phyloP scores from a whole-genome alignment of 2,888 invertebrate genomes.

The Andrena praecox region DNA sequence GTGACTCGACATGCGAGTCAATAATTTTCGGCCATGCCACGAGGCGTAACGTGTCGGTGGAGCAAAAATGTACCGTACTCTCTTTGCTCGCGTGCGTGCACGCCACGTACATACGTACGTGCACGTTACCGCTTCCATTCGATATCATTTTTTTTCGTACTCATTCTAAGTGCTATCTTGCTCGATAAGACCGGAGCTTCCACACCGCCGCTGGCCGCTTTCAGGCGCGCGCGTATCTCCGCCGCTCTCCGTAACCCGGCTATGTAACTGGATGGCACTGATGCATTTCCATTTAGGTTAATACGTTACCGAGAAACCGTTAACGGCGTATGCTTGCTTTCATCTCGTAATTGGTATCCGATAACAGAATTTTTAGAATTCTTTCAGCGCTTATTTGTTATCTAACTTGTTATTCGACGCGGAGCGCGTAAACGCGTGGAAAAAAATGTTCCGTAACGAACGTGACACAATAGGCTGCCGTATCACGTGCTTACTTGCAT shows the following conservation, averaged over 20 bases:
- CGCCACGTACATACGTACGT: no score
- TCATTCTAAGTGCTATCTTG: constrained; percentile 30
- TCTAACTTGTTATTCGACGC: constrained; percentile 23
- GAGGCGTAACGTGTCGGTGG: constrained; percentile 12
- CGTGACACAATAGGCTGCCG: constrained; percentile 28
- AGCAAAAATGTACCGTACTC: constrained; percentile 9
- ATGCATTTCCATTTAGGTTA: not conserved
- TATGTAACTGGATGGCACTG: not conserved
- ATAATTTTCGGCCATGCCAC: constrained; percentile 64
- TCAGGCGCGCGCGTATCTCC: not conserved
- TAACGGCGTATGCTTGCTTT: not conserved
- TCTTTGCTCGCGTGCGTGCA: not conserved
- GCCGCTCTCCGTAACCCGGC: no score
- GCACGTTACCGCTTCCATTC: constrained; percentile 9
- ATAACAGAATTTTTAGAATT: not conserved
- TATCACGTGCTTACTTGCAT: constrained; percentile 53
- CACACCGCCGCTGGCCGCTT: not conserved
- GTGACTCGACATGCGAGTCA: constrained; percentile 46
- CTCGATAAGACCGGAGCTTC: constrained; percentile 31
- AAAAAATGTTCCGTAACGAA: constrained; percentile 35
- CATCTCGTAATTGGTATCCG: not conserved
- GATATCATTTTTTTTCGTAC: not conserved
- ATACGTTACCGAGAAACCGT: not conserved
- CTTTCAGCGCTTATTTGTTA: constrained; percentile 16
- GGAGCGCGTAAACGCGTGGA: not conserved